Base-by-base conservation (phyloP, 1,140 invertebrate species). In the Lasioglossum baleicum region DNA sequence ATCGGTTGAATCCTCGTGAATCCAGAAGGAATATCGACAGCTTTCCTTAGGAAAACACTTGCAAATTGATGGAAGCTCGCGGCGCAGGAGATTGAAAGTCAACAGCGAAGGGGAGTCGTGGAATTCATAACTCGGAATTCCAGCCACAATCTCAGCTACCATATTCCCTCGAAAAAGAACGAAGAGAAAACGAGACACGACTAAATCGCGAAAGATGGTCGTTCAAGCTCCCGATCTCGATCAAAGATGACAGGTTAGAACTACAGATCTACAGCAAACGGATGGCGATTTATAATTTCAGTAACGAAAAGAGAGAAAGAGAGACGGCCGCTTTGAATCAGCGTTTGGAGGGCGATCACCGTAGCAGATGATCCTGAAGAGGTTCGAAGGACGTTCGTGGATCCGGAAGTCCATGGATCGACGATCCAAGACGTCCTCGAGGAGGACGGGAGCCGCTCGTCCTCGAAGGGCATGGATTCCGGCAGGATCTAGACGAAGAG, bases 381-480 rank as follows among this genome's bases (percentile, higher is more conserved):
- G 11, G 48, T 44, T 17, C 13, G 61, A 13, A 10, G 26, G 20
- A 1, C 26, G 26, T 75, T 35, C 31, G 40, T 42, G 35, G 31
- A 22, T 11, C 68, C 17, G 11, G 17, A 11, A 0, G 42, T 53
- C 20, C 35, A 44, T 20, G 35, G 44, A 48, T 63, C 22, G 2
- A 26, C 6, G 75, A 76, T 51, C 53, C 51, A 42, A 20, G 66
- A 77, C 68, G 44, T 72, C 26, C 69, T 78, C 68, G 60, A 73
- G 69, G 61, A 56, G 76, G 69, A 78, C 69, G 76, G 35, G 31
- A 56, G 58, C 68, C 68, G 68, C 68, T 65, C 58, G 60, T 78
- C n/a, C 61, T 78, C 69, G 67, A 63, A 63, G 42, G n/a, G n/a
- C 44, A 64, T 53, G 31, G 5, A 77, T 70, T 63, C 66, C 35